phyloP scores from a whole-genome alignment of 2,888 invertebrate species.

The Gibbula magus region DNA sequence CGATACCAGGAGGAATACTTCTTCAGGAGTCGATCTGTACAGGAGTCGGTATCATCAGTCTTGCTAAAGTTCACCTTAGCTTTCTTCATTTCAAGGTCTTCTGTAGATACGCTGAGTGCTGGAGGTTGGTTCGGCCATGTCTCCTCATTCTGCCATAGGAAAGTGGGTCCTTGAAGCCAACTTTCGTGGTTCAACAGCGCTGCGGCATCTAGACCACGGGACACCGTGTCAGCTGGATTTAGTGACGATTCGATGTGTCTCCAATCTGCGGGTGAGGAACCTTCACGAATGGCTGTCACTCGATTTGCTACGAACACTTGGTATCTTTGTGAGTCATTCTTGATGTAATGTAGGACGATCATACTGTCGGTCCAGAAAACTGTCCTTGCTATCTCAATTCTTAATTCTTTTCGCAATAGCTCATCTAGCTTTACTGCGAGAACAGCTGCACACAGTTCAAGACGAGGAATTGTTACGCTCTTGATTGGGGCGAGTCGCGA shows the following conservation, averaged over 20 bases:
- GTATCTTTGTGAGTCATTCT: slow-evolving; percentile 19
- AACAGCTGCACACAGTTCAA: slow-evolving; percentile 19
- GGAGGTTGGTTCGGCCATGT: slow-evolving; percentile 13
- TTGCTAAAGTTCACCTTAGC: background rate
- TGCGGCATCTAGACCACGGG: too few species aligned
- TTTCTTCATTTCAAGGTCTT: too few species aligned
- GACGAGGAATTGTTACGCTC: background rate
- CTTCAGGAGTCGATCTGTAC: background rate
- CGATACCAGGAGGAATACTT: background rate
- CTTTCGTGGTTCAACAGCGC: background rate
- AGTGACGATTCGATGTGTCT: slow-evolving; percentile 34
- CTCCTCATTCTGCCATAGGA: slow-evolving; percentile 12
- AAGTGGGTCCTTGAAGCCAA: slow-evolving; percentile 40
- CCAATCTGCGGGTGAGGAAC: slow-evolving; percentile 37
- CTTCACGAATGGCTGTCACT: too few species aligned
- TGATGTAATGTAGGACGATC: slow-evolving; percentile 20
- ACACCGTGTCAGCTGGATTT: too few species aligned
- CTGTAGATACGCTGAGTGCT: background rate
- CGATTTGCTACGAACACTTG: slow-evolving; percentile 26
- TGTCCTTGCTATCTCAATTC: background rate
- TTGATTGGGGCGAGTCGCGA: slow-evolving; percentile 12
- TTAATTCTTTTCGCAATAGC: slow-evolving; percentile 7
- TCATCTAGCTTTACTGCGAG: background rate
- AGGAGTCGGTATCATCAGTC: background rate
- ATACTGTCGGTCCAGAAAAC: slow-evolving; percentile 29